phyloP scores from a whole-genome alignment of 2,888 invertebrate genomes.

The Gymnoscelis rufifasciata region DNA sequence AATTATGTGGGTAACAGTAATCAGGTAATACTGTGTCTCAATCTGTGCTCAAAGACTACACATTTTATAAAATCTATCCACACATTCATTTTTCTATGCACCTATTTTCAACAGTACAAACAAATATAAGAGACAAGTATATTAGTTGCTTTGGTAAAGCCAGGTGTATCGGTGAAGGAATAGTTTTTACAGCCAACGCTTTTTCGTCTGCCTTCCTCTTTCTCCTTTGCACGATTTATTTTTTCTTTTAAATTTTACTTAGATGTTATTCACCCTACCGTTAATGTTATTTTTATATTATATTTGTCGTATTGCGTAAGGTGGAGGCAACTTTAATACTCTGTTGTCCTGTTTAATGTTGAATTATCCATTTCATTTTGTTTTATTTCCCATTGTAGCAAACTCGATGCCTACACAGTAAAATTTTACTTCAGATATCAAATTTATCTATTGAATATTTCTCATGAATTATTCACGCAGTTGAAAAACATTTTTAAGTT shows the following conservation, averaged over 20 bases:
- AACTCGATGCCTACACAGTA: slow-evolving; percentile 7
- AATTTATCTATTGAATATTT: too few species aligned
- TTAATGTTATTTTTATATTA: too few species aligned
- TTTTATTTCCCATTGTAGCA: slow-evolving; percentile 3
- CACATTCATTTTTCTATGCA: too few species aligned
- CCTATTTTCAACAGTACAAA: too few species aligned
- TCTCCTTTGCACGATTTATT: slow-evolving; percentile 22
- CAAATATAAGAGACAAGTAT: too few species aligned
- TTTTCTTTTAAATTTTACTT: slow-evolving; percentile 16
- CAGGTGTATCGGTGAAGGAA: slow-evolving; percentile 2
- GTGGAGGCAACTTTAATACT: slow-evolving; percentile 34
- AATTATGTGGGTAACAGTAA: too few species aligned
- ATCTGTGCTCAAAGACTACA: too few species aligned
- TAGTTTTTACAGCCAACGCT: slow-evolving; percentile 8
- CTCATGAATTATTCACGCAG: too few species aligned
- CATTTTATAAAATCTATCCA: too few species aligned
- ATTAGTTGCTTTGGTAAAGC: slow-evolving; percentile 3
- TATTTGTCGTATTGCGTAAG: slow-evolving; percentile 21
- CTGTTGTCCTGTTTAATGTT: slow-evolving; percentile 20
- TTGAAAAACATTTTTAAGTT: too few species aligned
- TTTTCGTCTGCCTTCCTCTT: slow-evolving; percentile 11
- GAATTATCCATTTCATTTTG: neutral
- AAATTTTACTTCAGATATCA: neutral
- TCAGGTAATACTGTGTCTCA: too few species aligned
- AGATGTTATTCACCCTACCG: slow-evolving; percentile 16